Evolutionary conservation across 2,113 vertebrate species (phyloP).

Genomic region (Syrmaticus mikado): DNA sequence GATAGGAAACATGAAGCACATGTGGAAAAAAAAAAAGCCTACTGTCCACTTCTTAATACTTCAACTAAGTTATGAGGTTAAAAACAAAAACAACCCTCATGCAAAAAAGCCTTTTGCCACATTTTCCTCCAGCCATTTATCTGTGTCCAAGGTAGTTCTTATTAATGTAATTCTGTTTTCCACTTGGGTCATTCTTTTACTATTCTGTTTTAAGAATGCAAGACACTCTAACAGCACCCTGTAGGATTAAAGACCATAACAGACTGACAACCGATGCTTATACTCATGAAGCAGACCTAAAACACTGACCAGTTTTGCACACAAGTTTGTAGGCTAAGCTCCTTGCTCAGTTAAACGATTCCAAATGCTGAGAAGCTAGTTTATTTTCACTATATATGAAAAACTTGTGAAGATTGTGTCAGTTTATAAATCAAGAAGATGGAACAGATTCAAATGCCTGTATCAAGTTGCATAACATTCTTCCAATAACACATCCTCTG

Average conservation of each 20-base stretch:
- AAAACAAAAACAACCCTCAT: not conserved
- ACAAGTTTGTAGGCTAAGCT: not conserved
- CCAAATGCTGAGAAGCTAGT: conserved; percentile 16
- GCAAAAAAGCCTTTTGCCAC: not conserved
- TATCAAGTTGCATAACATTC: not conserved
- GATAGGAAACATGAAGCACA: not conserved
- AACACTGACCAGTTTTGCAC: not conserved
- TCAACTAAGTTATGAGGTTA: not conserved
- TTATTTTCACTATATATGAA: not conserved
- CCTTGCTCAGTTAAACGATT: conserved; percentile 5
- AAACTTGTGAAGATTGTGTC: conserved; percentile 9
- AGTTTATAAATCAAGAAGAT: conserved; percentile 52
- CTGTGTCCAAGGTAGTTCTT: not conserved
- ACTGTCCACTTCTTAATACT: not conserved
- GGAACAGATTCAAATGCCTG: conserved; percentile 33
- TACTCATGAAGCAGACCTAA: not conserved
- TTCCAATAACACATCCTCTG: not conserved
- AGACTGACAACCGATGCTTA: not conserved
- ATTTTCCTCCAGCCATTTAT: not conserved
- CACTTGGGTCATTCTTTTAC: not conserved
- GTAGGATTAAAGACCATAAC: not conserved
- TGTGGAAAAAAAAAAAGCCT: not conserved
- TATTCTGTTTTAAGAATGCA: not conserved
- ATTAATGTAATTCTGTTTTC: not conserved
- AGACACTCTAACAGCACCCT: not conserved